Conservation (phyloP, 2,888 invertebrate species). For the Sinhomidia bicolor region DNA sequence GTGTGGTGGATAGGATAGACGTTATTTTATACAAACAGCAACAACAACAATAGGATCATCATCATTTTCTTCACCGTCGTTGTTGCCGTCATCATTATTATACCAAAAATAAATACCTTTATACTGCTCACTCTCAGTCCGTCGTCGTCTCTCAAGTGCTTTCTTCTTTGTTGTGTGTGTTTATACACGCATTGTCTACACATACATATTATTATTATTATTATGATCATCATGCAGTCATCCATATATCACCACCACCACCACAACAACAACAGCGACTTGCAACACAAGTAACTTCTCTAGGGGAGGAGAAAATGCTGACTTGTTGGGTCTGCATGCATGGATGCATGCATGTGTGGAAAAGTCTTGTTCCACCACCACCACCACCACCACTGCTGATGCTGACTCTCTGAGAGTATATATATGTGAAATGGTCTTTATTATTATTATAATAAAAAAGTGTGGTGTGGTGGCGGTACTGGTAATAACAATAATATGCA, state of each 20-base stretch:
- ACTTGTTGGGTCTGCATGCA: slow-evolving; percentile 17
- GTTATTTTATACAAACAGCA: background rate
- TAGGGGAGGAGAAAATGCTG: slow-evolving; percentile 5
- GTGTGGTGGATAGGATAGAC: slow-evolving; percentile 50
- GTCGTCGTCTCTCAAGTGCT: background rate
- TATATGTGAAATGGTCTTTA: too few relatives aligned
- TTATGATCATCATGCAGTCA: background rate
- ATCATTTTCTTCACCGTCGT: slow-evolving; percentile 10
- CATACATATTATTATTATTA: background rate
- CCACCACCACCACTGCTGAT: background rate
- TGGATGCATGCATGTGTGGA: slow-evolving; percentile 3
- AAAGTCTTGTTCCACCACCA: too few relatives aligned
- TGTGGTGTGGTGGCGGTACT: background rate
- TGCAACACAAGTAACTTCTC: background rate
- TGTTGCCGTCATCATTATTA: background rate
- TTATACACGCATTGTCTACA: background rate
- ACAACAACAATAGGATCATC: slow-evolving; percentile 21
- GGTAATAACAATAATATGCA: slow-evolving; percentile 51
- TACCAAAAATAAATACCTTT: background rate
- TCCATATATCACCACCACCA: background rate
- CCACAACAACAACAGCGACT: background rate
- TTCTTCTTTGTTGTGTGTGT: slow-evolving; percentile 10
- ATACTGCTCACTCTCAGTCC: too few relatives aligned
- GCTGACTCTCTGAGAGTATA: too few relatives aligned
- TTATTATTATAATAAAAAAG: too few relatives aligned